These are phyloP conservation scores for Tigriopus californicus DNA, from an alignment of 2,888 invertebrate species.

Conservation along the genomic window DNA sequence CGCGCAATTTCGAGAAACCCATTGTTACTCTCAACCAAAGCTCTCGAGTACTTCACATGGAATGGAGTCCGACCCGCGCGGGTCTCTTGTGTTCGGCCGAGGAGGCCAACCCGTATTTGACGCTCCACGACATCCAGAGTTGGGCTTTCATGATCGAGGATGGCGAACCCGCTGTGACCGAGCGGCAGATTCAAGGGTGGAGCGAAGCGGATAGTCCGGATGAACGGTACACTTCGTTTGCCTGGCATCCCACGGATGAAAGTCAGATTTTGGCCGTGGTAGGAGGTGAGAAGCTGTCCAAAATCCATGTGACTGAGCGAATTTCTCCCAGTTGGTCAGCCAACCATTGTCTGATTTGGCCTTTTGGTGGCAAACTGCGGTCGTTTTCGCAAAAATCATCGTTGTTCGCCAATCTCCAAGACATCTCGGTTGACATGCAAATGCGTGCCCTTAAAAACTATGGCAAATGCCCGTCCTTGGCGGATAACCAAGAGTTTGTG, in stretches of 20 bases:
- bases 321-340: background rate
- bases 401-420: constrained; percentile 21
- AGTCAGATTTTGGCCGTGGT: constrained; percentile 47
- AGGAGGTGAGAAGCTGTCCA: background rate
- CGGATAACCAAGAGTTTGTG: background rate
- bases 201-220: constrained; percentile 16
- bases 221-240: constrained; percentile 44
- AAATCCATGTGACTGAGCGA: background rate
- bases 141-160: constrained; percentile 42
- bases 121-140: constrained; percentile 68
- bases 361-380: background rate
- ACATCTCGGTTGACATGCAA: constrained; percentile 27
- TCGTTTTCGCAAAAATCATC: background rate
- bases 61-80: constrained; percentile 73
- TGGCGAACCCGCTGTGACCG: constrained; percentile 53
- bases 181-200: constrained; percentile 33
- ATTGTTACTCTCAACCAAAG: constrained; percentile 34
- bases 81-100: background rate
- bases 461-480: constrained; percentile 18
- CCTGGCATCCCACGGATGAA: constrained; percentile 70
- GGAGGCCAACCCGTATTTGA: constrained; percentile 29
- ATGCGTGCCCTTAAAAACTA: constrained; percentile 26
- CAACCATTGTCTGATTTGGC: background rate
- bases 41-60: constrained; percentile 29
- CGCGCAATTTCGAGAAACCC: constrained; percentile 64